Base-by-base conservation (phyloP, 2,113 vertebrate genomes). In the Oriolus oriolus region DNA sequence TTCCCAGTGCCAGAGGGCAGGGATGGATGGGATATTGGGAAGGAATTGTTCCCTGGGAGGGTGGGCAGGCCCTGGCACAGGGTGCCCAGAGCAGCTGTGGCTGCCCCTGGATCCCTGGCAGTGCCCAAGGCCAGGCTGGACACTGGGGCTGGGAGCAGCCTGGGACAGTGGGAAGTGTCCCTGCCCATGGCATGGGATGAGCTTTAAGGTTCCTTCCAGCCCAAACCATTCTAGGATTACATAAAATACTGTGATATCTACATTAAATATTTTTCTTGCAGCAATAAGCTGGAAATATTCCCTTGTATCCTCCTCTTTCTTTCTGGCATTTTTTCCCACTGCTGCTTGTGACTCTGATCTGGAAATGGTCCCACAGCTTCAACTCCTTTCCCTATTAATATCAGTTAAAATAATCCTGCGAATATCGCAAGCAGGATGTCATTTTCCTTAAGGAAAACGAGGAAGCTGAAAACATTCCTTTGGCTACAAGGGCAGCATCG, bases 11-110 rank as follows among this genome's bases (percentile, higher is more conserved):
- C 14, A 60, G 15, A 37, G 53, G 14, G 61, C 11, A 59, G 61
- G 13, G 20, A 0, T 12, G 8, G 44, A 6, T 68, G 37, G 44
- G 63, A 86, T 12, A 6, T 22, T 27, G 44, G 61, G 37, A 0
- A 59, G 63, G 14, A 77, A 59, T 86, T 31, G 7, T 22, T 86
- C 52, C 37, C 61, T 27, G 41, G 18, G 0, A 59, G 61, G 53
- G 33, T 60, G 61, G 84, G 30, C 13, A 75, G 70, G 42, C 24
- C 41, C 83, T 75, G 83, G 42, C 50, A 41, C 50, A 41, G 82
- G 50, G 19, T 85, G 23, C 71, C 45, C 73, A 77, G 63, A 86
- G 69, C 3, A 84, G 84, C 54, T 87, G 73, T 0, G 73, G 63
- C 54, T 69, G 73, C 53, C 63, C 27, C 73, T 84, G 81, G 33